Percentiles rank a stretch among this genome's conserved stretches.
Conservation (phyloP, 1,140 invertebrate species). For the Caenorhabditis latens region DNA sequence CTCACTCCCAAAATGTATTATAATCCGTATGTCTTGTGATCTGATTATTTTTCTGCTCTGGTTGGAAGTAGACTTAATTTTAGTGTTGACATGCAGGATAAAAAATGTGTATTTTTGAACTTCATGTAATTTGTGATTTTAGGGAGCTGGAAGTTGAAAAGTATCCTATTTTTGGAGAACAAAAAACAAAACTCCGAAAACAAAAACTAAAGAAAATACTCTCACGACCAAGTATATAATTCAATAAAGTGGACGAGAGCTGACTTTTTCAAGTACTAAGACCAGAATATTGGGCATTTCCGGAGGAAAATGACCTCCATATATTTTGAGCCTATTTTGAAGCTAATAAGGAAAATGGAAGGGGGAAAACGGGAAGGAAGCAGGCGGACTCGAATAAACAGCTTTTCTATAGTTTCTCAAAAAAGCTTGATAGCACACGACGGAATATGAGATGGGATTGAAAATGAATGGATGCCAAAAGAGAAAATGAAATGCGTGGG, state of each 20-base stretch:
- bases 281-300: constrained; percentile 51
- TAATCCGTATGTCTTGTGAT: neutral
- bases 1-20: neutral
- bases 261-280: constrained; percentile 46
- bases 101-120: too few species aligned
- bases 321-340: constrained; percentile 19
- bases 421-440: constrained; percentile 16
- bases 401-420: constrained; percentile 18
- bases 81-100: too few species aligned
- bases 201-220: neutral
- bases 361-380: neutral
- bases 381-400: constrained; percentile 14
- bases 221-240: constrained; percentile 45
- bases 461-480: neutral
- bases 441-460: neutral
- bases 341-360: constrained; percentile 46
- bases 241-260: constrained; percentile 39
- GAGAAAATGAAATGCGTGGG: neutral
- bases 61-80: neutral
- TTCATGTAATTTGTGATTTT: too few species aligned
- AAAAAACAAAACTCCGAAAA: neutral
- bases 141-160: too few species aligned
- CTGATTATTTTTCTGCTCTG: neutral
- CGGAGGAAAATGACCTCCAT: constrained; percentile 24
- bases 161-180: neutral